A percentile compares a stretch with the other conserved stretches of the same genome.
Conservation (phyloP, 2,888 invertebrate species). For the Atethmia centrago region DNA sequence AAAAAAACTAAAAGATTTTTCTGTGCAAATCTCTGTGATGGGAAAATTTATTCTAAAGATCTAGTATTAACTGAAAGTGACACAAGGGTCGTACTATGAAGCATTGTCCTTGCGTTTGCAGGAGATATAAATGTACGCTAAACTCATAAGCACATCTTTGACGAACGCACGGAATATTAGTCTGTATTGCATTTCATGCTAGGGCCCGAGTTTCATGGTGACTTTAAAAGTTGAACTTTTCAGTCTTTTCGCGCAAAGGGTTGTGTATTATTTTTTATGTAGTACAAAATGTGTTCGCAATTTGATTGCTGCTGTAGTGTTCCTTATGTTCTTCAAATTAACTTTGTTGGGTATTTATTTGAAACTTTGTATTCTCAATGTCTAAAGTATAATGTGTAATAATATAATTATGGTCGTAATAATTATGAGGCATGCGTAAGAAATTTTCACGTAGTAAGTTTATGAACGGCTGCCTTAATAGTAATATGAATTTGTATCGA, state of each 20-base stretch:
- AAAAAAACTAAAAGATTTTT: constrained; percentile 77
- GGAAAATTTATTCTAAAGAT: constrained; percentile 89
- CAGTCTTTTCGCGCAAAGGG: constrained; percentile 90
- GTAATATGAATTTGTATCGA: constrained; percentile 79
- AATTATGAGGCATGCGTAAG: constrained; percentile 80
- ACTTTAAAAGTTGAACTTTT: constrained; percentile 89
- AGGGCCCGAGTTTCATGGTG: constrained; percentile 79
- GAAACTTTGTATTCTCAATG: constrained; percentile 83
- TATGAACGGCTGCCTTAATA: constrained; percentile 86
- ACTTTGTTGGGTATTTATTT: constrained; percentile 87
- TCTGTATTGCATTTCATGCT: constrained; percentile 67
- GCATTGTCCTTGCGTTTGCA: constrained; percentile 65
- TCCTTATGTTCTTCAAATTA: constrained; percentile 88
- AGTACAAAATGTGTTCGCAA: constrained; percentile 91
- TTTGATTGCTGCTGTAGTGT: constrained; percentile 90
- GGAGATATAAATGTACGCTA: constrained; percentile 51
- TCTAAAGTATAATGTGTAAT: constrained; percentile 73
- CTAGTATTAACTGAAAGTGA: constrained; percentile 88
- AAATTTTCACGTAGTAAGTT: constrained; percentile 78
- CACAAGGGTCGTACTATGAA: constrained; percentile 78
- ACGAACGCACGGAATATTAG: constrained; percentile 64
- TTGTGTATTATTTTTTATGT: constrained; percentile 91
- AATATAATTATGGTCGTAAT: constrained; percentile 77
- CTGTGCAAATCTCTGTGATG: constrained; percentile 90
- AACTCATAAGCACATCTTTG: constrained; percentile 58